Base-by-base conservation (phyloP, 2,888 invertebrate genomes). In the Pogonocherus hispidulus region DNA sequence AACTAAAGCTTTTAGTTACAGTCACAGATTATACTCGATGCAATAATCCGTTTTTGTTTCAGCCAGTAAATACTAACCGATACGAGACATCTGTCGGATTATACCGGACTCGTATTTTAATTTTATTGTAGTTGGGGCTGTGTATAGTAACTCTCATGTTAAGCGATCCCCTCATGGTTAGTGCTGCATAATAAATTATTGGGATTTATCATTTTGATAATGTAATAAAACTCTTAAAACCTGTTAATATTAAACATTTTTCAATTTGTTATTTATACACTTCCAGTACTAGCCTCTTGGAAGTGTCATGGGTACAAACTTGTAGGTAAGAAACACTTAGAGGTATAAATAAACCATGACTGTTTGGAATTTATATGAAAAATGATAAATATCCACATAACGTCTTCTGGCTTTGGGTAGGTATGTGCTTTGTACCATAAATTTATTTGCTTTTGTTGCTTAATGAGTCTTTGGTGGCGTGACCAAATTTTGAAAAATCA, bases 11-110 rank as follows among this genome's bases (percentile, higher is more conserved):
- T 47, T 59, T 47, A 59, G 46, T 32, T 47, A 59, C 59, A 27
- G 47, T 44, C 57, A 41, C 52, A 32, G n/a, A 52, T 32, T 14
- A 47, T n/a, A 47, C 8, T 47, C 11, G 8, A 9, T 55, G 35
- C n/a, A 16, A 62, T 62, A 62, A 62, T 62, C 62, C 62, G 37
- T 51, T 59, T 51, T 62, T 49, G 62, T 51, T 51, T 62, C 49
- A 20, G 35, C 37, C 37, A 27, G 35, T 51, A 62, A 62, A 51
- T 51, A 20, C 62, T 62, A 37, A 62, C 35, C 27, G 62, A 62
- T 62, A 62, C n/a, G 62, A 62, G 62, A 62, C 62, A 49, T 62
- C 35, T 62, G 62, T 62, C 62, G 62, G 49, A 62, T 62, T 62
- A 62, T 14, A 35, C 62, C 6, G 14, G 37, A 51, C 49, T 47